Conservation (phyloP, 2,797 vertebrate genomes). For the Petrocephalus sullivani region DNA sequence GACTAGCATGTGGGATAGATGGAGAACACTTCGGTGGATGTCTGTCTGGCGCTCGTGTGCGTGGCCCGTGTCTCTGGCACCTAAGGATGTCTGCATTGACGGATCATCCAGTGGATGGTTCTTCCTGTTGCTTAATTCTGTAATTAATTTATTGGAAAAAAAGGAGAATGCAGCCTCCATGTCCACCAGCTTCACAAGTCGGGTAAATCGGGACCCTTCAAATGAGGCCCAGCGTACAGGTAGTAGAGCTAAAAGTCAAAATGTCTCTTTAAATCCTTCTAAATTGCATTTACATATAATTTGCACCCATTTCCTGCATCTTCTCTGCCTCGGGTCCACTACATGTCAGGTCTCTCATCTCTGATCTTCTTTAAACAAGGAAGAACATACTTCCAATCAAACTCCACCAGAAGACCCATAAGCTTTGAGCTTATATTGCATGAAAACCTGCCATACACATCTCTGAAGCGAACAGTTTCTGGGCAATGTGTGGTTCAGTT, state of each 20-base stretch:
- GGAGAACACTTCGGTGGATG: background rate
- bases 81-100: background rate
- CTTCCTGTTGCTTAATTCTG: conserved; percentile 1
- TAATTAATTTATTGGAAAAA: background rate
- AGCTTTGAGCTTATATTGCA: background rate
- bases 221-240: background rate
- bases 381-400: background rate
- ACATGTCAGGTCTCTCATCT: background rate
- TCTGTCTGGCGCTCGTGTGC: background rate
- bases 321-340: background rate
- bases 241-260: background rate
- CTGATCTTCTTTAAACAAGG: background rate
- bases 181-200: background rate
- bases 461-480: background rate
- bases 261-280: background rate
- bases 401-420: background rate
- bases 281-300: background rate
- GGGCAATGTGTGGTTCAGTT: background rate
- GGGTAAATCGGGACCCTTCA: background rate
- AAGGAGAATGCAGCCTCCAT: background rate
- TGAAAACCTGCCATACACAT: background rate
- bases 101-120: background rate
- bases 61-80: background rate
- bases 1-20: background rate
- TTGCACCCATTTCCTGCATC: background rate